Base-by-base conservation (phyloP, 23 tunicate species). In the Styela clava region DNA sequence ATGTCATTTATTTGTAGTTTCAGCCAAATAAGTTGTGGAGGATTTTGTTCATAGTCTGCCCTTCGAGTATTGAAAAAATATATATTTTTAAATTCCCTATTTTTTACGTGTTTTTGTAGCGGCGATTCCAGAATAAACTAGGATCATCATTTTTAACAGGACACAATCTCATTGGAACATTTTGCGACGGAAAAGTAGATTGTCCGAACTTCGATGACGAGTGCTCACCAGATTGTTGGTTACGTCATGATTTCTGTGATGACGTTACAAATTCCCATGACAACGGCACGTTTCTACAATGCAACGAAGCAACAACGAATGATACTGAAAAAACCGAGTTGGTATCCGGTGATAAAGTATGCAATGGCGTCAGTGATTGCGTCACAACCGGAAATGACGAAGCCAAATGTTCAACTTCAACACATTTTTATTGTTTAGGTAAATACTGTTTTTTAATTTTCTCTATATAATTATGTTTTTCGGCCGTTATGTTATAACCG, bases 351-450 rank as follows among this genome's bases (percentile, higher is more conserved):
- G 61, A 26, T 12, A 83, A 82, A 64, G 79, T 91, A 18, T 86
- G 97, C 72, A 74, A 91, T 44, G 61, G 73, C 44, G 83, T 34
- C 2, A 61, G 79, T 22, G 82, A 91, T 72, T 91, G 97, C 68
- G 32, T 35, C 24, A 25, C 23, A 31, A 79, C 24, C 78, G 52
- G 18, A 21, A 69, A 73, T 19, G 97, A 91, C 56, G 97, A 91
- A 61, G 35, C 35, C 1, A 35, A 34, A 27, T 91, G 97, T 78
- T 78, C 85, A 2, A 71, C 77, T 2, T 31, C 88, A 28, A 52
- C 84, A 19, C 97, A 87, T 78, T 91, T 82, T 68, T 91, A 91
- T 34, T 91, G 97, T 34, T 73, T 79, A 82, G 65, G 97, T 91
- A 73, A 86, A 85, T 44, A 20, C 62, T 34, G n/a, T n/a, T n/a